Evolutionary conservation across 1,140 invertebrate genomes (phyloP), one percentile per base, ranked within the genome.

Genomic region (Zeugodacus cucurbitae): DNA sequence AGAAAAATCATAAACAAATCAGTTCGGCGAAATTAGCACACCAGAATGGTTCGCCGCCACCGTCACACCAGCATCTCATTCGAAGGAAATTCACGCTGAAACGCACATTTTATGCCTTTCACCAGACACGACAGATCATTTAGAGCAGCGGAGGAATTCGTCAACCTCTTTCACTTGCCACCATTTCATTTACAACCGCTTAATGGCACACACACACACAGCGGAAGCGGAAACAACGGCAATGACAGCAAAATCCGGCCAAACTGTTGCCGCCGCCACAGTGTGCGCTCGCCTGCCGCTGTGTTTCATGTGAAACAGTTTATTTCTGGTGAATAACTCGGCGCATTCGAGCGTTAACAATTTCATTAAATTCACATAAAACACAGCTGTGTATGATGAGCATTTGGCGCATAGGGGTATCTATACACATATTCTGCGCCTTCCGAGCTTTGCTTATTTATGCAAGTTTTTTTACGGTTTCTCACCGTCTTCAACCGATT

Each of bases 331-430:
- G 67, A 74, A 74, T 74, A 74, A 74, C 34, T 37, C 32, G 34
- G 17, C 8, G 67, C 67, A 74, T 74, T 41, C 67, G 41, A 74
- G 67, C 34, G 67, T 74, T 74, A 37, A 74, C 32, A n/a, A 74
- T 74, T 74, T 74, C 67, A 74, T 74, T 41, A 74, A 74, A 74
- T 74, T 74, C 32, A 37, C 34, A 74, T 74, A 74, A 74, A 74
- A 22, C 34, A 74, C 37, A 74, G 67, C 67, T 74, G 34, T 37
- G 67, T 32, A 41, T 37, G 34, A 34, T 1, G 2, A 74, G 2
- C 1, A 6, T 67, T 32, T 32, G 26, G 29, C 11, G 29, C 29
- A 67, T 67, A 67, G 29, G 62, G 8, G 29, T 34, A 74, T 74
- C 1, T 7, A 5, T 37, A 41, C 26, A 64, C 41, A 37, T 32